Base-by-base conservation (phyloP, 2,113 vertebrate species). In the Cyrtonyx montezumae region DNA sequence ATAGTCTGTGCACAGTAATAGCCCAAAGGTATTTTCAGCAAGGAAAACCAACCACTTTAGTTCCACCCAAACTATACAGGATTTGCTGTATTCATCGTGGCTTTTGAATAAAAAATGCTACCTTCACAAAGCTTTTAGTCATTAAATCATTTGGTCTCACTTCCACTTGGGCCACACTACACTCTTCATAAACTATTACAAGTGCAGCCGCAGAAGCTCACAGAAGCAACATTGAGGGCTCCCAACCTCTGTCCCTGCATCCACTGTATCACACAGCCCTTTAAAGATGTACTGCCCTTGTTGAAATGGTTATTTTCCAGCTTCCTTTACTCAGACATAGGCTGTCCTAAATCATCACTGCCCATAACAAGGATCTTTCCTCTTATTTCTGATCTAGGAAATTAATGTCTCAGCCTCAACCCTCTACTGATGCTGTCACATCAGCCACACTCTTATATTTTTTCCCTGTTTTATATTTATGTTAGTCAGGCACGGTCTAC, bases 341-440 rank as follows among this genome's bases (percentile, higher is more conserved):
- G 43, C 23, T 67, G 51, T 61, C 81, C 32, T 46, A 67, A 75
- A 34, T 0, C 3, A 4, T 2, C 5, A 30, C 4, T 0, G 1
- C 49, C 46, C 70, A 55, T 13, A 67, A 15, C 17, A 28, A 84
- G n/a, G 91, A 91, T 58, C 12, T 45, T 23, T 65, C 32, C 32
- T 68, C 32, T 43, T 23, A 55, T 19, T 90, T 87, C 19, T 46
- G 7, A 9, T 8, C 49, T 51, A 51, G 49, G 49, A 51, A 51
- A 51, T 28, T 26, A 51, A 26, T 28, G 49, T 28, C 26, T 13
- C 61, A 86, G 1, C 14, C 32, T 88, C 46, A 77, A 4, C 17
- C 45, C 46, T 70, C 42, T 63, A 2, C 1, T 55, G 25, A 37
- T 45, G 42, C 16, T 81, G 18, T 48, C 49, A 40, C 40, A 40